Evolutionary conservation across 2,888 invertebrate species (phyloP), one percentile per base, ranked within the genome.

Genomic region (Anorthoa munda): DNA sequence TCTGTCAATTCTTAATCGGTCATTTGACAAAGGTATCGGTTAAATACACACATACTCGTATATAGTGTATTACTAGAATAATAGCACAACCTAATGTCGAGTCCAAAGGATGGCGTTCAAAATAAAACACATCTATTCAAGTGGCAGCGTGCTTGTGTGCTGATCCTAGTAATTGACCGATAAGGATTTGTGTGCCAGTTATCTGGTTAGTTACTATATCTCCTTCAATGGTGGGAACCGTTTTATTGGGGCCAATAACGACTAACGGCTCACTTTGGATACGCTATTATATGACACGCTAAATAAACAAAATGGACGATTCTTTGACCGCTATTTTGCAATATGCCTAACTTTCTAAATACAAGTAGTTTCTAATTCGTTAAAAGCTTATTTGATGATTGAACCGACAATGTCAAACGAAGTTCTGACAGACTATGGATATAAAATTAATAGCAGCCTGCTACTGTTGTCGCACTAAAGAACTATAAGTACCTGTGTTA

Each of bases 161-260:
- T 82, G 74, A 80, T 86, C 77, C 72, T 80, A 78, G 74, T 65
- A 81, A 85, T 81, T 85, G 81, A 80, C 84, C 79, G 86, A 86
- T 85, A 86, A 86, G 86, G 77, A 87, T 82, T 82, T 72, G 17
- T 68, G 82, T 75, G 70, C 82, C 53, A 82, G 82, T 79, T 82
- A 61, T 51, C 55, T 50, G 68, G 64, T 73, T 45, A 45, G 60
- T 66, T 67, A 59, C 69, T 59, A 53, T 45, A 58, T 46, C 59
- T n/a, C 58, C 67, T 59, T 63, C 51, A 51, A 79, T 72, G 75
- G 81, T 79, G 77, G 60, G 77, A 85, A 84, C 60, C 58, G 21
- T 51, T 67, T 72, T 71, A 80, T 83, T 74, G 80, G 60, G 68
- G 82, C 61, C 82, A 67, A 17, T 72, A 66, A 73, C 70, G 13